Conservation (phyloP, 2,113 vertebrate genomes). For the Upupa epops region DNA sequence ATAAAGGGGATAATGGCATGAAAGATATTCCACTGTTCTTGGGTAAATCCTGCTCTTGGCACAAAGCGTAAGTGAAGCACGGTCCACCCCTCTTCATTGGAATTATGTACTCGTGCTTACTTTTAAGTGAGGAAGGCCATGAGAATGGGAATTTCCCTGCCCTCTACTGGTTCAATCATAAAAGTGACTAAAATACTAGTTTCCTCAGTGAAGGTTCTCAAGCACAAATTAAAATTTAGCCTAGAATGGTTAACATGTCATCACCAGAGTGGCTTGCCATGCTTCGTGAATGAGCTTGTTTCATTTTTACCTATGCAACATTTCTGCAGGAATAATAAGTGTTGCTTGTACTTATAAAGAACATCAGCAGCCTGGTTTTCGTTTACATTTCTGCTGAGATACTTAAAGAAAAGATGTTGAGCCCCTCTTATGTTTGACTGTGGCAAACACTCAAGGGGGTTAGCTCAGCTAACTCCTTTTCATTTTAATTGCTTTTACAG, state of each 20-base stretch:
- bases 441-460: not conserved
- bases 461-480: not conserved
- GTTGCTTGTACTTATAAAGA: not conserved
- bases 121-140: accelerated
- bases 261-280: not conserved
- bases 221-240: not conserved
- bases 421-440: not conserved
- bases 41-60: not conserved
- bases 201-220: not conserved
- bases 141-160: not conserved
- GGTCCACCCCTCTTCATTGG: not conserved
- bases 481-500: not conserved
- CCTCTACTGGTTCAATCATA: not conserved
- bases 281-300: not conserved
- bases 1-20: not conserved
- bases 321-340: not conserved
- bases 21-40: not conserved
- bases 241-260: not conserved
- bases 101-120: accelerated
- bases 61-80: not conserved
- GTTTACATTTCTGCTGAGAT: not conserved
- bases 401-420: not conserved
- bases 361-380: not conserved
- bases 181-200: not conserved
- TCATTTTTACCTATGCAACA: not conserved